A percentile compares a stretch with the other conserved stretches of the same genome.
phyloP scores from a whole-genome alignment of 1,140 invertebrate species.

The Pseudomyrmex dendroicus region DNA sequence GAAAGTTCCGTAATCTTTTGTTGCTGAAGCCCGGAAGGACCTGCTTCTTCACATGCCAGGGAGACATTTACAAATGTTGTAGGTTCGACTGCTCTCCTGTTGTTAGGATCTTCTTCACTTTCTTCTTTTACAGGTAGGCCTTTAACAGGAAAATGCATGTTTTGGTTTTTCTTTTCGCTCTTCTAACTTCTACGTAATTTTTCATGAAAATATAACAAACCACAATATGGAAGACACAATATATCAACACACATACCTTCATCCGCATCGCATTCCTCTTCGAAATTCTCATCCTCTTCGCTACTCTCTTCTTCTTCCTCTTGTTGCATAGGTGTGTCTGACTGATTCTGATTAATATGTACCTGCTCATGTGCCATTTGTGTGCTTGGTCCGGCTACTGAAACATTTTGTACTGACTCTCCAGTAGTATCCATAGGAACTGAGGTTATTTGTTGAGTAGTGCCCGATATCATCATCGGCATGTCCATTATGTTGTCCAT shows the following conservation, averaged over 20 bases:
- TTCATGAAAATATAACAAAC: neutral
- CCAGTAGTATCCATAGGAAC: slow-evolving; percentile 82
- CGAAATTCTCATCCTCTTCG: slow-evolving; percentile 83
- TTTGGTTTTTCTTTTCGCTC: neutral
- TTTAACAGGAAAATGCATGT: slow-evolving; percentile 53
- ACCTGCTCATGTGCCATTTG: slow-evolving; percentile 79
- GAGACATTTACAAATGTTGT: slow-evolving; percentile 84
- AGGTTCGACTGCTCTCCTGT: slow-evolving; percentile 80
- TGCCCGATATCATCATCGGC: slow-evolving; percentile 81
- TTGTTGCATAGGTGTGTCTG: slow-evolving; percentile 74
- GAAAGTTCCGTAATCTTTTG: slow-evolving; percentile 81
- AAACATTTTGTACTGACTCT: slow-evolving; percentile 79
- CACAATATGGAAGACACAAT: neutral
- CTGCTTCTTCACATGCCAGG: slow-evolving; percentile 85
- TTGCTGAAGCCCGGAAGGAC: slow-evolving; percentile 86
- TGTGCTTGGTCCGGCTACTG: slow-evolving; percentile 81
- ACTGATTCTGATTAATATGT: slow-evolving; percentile 76
- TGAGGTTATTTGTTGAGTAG: slow-evolving; percentile 81
- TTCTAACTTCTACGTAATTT: neutral
- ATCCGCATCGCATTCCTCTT: slow-evolving; percentile 83
- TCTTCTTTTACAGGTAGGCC: slow-evolving; percentile 84
- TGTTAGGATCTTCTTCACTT: slow-evolving; percentile 80
- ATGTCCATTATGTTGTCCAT: slow-evolving; percentile 82
- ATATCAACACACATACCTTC: slow-evolving; percentile 73
- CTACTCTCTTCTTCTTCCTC: slow-evolving; percentile 81